phyloP scores from a whole-genome alignment of 2,888 invertebrate species.

The Frankliniella intonsa region DNA sequence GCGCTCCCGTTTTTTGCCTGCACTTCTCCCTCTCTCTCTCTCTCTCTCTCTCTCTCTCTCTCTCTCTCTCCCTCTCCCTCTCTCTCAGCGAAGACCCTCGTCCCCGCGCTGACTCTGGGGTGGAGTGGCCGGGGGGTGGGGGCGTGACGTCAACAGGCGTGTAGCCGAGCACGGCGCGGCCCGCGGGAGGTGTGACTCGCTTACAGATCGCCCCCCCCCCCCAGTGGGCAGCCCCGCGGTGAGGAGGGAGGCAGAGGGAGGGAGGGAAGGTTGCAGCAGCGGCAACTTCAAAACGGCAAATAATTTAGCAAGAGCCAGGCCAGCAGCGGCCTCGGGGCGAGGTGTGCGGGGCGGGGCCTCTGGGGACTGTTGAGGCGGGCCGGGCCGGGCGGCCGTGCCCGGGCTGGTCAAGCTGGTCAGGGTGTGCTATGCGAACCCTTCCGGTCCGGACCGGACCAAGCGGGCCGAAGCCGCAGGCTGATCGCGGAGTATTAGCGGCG shows the following conservation, averaged over 20 bases:
- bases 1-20: no score
- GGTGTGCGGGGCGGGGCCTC: not conserved
- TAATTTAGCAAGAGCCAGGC: not conserved
- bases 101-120: not conserved
- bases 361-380: not conserved
- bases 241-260: not conserved
- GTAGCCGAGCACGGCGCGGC: not conserved
- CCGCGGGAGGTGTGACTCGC: conserved; percentile 15
- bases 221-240: not conserved
- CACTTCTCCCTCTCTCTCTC: not conserved
- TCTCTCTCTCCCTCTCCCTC: not conserved
- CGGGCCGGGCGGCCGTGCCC: not conserved
- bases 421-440: no score
- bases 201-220: not conserved
- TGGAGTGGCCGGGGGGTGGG: not conserved
- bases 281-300: conserved; percentile 21
- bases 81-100: not conserved
- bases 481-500: no score
- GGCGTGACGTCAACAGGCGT: conserved; percentile 17
- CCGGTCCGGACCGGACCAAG: no score
- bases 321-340: not conserved
- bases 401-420: not conserved
- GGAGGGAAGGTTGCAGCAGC: not conserved
- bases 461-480: no score
- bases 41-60: no score